Base-by-base conservation (phyloP, 2,113 vertebrate species). In the Cettia cetti region DNA sequence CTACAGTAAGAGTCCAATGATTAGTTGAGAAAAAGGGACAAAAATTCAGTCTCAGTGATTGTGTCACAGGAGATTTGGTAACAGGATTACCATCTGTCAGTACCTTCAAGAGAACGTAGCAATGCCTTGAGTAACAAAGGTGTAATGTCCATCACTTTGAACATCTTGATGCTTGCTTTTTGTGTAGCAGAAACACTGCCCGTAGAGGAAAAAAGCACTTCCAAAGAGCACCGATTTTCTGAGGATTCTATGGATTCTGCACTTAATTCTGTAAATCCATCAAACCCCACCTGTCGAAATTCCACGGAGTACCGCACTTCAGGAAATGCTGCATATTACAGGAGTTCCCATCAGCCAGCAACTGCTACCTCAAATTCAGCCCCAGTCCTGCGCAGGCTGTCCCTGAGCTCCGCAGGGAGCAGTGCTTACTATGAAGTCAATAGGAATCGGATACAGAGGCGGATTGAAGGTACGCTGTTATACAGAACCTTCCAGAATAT, bases 401-500 rank as follows among this genome's bases (percentile, higher is more conserved):
- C 98, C n/a, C 97, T 98, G 60, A 91, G 92, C 89, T 96, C 96
- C 11, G 77, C 94, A 31, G 95, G 91, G 74, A 98, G 92, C 86
- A 95, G 89, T 15, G 87, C 66, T 76, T 96, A 95, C 76, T 95
- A 98, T 31, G 98, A 99, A 96, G 96, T 97, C 54, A 86, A 93
- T 45, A 97, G 97, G 95, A 96, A 95, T 8, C 98, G 98, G 82
- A 96, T 97, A 7, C 98, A 98, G 92, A 97, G 97, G 93, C 97
- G 98, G 88, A 98, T 98, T 42, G 99, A 99, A 99, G 99, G 99
- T 99, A 98, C 53, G 97, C 93, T 79, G 2, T 35, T 12, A 15
- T 0, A 59, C 63, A 77, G 2, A 70, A 31, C 47, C 95, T 96
- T 85, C 89, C 95, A 82, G 88, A 95, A 28, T n/a, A 8, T 11